These are phyloP conservation scores for Hippopotamus amphibius DNA, from an alignment of 2,113 vertebrate genomes.

Conservation along the genomic window DNA sequence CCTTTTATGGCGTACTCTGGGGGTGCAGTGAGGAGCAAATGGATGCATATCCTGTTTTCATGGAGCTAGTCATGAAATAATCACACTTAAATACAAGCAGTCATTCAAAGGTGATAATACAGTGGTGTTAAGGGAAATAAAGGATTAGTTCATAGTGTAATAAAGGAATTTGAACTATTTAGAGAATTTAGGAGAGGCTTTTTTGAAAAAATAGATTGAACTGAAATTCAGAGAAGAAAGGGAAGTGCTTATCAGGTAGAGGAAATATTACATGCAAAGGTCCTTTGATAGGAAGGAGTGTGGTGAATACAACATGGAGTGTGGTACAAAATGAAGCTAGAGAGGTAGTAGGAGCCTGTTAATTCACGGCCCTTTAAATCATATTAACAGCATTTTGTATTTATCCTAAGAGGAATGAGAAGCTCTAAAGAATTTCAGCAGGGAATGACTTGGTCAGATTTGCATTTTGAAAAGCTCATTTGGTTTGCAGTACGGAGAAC, in stretches of 20 bases:
- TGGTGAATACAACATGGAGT: not conserved
- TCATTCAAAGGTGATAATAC: not conserved
- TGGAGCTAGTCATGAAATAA: not conserved
- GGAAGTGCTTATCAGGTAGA: not conserved
- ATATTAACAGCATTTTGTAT: constrained; percentile 39
- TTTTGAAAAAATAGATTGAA: not conserved
- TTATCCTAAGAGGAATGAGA: not conserved
- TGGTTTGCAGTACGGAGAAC: not conserved
- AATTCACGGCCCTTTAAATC: not conserved
- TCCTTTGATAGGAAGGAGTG: not conserved
- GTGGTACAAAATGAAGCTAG: not conserved
- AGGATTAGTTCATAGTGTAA: not conserved
- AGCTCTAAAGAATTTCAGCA: constrained; percentile 3
- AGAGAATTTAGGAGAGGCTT: not conserved
- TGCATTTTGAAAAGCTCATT: constrained; percentile 37
- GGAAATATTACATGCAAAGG: not conserved
- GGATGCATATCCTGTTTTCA: not conserved
- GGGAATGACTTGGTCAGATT: not conserved
- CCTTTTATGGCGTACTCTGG: not conserved
- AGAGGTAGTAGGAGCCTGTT: not conserved
- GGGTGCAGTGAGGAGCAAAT: not conserved
- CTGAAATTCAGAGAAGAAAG: not conserved
- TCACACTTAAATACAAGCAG: constrained; percentile 7
- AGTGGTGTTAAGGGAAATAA: not conserved
- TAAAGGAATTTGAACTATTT: constrained; percentile 25